Conservation (phyloP, 1,140 invertebrate genomes). For the Drosophila albomicans region DNA sequence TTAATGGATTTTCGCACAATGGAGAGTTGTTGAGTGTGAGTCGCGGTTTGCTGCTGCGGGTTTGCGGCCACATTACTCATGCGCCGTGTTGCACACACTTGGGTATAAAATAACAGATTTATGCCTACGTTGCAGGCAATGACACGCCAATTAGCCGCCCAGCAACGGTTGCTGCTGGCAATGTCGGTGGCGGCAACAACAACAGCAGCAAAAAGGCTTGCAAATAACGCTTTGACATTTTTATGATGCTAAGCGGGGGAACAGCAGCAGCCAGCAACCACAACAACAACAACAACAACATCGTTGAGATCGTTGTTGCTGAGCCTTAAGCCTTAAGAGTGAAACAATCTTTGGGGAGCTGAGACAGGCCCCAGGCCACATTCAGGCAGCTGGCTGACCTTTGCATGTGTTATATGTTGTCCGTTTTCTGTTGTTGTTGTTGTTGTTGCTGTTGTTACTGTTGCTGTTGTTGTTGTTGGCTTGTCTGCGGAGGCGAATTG, state of each 20-base stretch:
- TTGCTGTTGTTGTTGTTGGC: constrained; percentile 37
- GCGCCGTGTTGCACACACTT: constrained; percentile 71
- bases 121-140: constrained; percentile 80
- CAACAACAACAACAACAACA: constrained; percentile 32
- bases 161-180: constrained; percentile 29
- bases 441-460: constrained; percentile 4
- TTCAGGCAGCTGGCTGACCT: constrained; percentile 68
- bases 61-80: constrained; percentile 74
- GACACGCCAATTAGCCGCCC: constrained; percentile 83
- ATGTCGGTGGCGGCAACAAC: constrained; percentile 6
- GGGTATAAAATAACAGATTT: constrained; percentile 83
- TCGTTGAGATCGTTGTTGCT: background rate
- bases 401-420: constrained; percentile 62
- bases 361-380: constrained; percentile 41
- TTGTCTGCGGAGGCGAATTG: constrained; percentile 70
- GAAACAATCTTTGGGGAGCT: constrained; percentile 66
- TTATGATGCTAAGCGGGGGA: constrained; percentile 80
- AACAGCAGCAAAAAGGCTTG: constrained; percentile 53
- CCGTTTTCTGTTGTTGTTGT: constrained; percentile 11
- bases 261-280: constrained; percentile 41
- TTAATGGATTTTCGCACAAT: constrained; percentile 37
- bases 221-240: constrained; percentile 84
- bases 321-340: constrained; percentile 38
- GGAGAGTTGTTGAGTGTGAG: constrained; percentile 10
- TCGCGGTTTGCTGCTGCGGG: constrained; percentile 5